Conservation (phyloP, 2,888 invertebrate genomes). For the Tipula vernalis region DNA sequence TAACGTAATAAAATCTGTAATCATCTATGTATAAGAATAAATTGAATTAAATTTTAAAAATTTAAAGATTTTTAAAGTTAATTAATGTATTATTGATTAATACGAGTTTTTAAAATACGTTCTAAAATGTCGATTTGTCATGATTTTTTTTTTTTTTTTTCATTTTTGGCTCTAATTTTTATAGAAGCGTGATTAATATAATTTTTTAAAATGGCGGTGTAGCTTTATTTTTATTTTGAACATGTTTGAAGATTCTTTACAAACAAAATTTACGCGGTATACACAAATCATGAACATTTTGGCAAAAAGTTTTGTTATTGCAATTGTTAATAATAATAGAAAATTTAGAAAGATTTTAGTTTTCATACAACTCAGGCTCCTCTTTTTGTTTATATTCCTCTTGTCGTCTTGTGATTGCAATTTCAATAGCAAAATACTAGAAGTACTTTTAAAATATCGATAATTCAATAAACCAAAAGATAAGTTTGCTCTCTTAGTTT, state of each 20-base stretch:
- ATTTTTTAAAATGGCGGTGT: neutral
- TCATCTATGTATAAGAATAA: constrained; percentile 6
- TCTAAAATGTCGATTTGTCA: neutral
- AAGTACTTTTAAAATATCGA: neutral
- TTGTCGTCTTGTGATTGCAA: neutral
- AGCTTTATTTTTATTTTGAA: neutral
- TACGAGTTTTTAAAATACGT: constrained; percentile 5
- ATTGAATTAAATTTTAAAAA: constrained; percentile 1
- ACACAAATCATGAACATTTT: neutral
- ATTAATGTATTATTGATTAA: neutral
- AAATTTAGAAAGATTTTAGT: neutral
- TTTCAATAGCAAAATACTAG: neutral
- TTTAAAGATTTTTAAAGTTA: neutral
- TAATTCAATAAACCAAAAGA: neutral
- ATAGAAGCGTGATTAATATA: neutral
- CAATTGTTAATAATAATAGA: neutral
- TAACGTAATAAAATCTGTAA: constrained; percentile 5
- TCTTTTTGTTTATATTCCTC: neutral
- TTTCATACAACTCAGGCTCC: neutral
- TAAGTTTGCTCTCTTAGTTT: constrained; percentile 6
- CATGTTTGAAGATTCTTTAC: neutral
- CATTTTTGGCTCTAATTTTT: neutral
- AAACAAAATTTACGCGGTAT: neutral
- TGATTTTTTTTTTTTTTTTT: neutral
- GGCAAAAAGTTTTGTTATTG: neutral